phyloP scores from a whole-genome alignment of 1,140 invertebrate genomes.

The Heliconius hewitsoni region DNA sequence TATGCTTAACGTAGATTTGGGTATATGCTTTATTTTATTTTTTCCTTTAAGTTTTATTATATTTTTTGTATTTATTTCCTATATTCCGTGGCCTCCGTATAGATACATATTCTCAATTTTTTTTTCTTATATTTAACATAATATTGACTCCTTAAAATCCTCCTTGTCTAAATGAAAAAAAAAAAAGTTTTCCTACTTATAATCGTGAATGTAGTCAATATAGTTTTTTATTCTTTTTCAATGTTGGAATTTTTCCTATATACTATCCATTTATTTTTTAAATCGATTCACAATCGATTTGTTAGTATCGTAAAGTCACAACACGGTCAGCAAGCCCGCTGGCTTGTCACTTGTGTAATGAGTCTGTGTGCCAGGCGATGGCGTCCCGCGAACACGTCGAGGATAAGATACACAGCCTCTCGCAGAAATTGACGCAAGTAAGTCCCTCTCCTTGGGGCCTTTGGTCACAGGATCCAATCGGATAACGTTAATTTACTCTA shows the following conservation, averaged over 20 bases:
- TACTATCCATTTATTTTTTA: not conserved
- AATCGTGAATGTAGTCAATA: not conserved
- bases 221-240: too few relatives aligned
- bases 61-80: not conserved
- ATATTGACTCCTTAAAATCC: not conserved
- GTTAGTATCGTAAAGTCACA: constrained; percentile 53
- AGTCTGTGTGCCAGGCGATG: constrained; percentile 82
- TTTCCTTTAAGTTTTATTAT: not conserved
- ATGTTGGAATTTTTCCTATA: not conserved
- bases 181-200: too few relatives aligned
- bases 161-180: too few relatives aligned
- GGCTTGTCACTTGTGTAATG: constrained; percentile 62
- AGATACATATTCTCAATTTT: too few relatives aligned
- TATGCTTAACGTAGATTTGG: constrained; percentile 16
- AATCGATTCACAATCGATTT: not conserved
- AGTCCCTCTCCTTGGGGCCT: constrained; percentile 64
- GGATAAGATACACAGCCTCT: constrained; percentile 85
- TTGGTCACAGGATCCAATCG: constrained; percentile 14
- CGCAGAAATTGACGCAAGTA: constrained; percentile 86
- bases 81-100: not conserved
- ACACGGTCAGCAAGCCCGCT: constrained; percentile 58
- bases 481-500: not conserved
- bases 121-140: too few relatives aligned
- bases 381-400: constrained; percentile 85
- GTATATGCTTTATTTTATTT: constrained; percentile 15